Evolutionary conservation across 2,113 vertebrate species (phyloP), one percentile per base, ranked within the genome.

Genomic region (Cyanoderma ruficeps): DNA sequence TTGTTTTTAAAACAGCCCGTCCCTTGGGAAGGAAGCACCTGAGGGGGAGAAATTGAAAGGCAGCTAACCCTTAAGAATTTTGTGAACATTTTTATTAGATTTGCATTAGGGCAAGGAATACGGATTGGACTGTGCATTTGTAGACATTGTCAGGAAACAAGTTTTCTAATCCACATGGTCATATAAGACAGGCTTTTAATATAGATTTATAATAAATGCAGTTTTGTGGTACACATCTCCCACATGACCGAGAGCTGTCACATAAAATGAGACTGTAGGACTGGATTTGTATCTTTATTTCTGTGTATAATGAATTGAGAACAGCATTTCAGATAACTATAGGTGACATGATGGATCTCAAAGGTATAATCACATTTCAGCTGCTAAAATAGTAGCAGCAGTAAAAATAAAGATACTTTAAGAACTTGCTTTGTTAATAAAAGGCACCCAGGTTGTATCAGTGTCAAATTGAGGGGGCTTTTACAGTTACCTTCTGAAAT

Each of bases 1-100:
- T 91, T 92, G 82, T 63, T 94, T 95, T 96, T 89, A 90, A 94
- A 95, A 93, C 37, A 80, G 60, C n/a, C 78, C n/a, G 60, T 90
- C 93, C 88, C 83, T n/a, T 84, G 81, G 91, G 86, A 91, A 96
- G 59, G 63, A 37, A 86, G 53, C 47, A 94, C 71, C 82, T 80
- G 95, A 94, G 87, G 63, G 56, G 71, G 28, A 75, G 63, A 69
- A 72, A 95, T 47, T 77, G 72, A 94, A 97, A 97, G 83, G 86
- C 89, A 94, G 67, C 39, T 83, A 96, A 85, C 67, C 22, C 56
- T 86, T 89, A 87, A 96, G 89, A 92, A 68, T 84, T 94, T 94
- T 83, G 83, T 91, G 78, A 87, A 79, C 67, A 63, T 96, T 94
- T 93, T 95, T 74, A 87, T 90, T 96, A 71, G 42, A 85, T 63